Conservation (phyloP, 2,888 invertebrate species). For the Sarcophaga carnaria region DNA sequence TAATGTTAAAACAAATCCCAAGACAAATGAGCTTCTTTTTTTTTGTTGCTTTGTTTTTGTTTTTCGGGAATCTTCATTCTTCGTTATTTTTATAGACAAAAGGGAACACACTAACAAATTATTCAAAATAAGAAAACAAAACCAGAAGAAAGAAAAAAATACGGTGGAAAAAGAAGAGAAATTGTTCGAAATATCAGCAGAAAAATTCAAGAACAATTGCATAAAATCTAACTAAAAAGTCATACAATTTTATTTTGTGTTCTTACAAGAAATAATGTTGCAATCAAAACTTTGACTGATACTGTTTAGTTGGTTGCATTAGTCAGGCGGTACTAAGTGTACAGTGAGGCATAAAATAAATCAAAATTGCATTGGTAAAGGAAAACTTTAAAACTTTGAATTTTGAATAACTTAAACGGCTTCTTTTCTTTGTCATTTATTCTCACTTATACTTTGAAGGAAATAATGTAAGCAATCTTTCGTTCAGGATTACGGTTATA, state of each 20-base stretch:
- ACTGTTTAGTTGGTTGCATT: neutral
- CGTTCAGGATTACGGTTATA: no score
- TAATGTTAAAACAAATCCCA: conserved; percentile 70
- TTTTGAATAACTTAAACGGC: no score
- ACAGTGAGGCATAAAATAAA: neutral
- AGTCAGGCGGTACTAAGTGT: neutral
- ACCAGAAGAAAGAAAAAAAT: neutral
- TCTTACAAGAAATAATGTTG: conserved; percentile 9
- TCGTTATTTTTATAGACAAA: conserved; percentile 29
- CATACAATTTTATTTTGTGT: conserved; percentile 32
- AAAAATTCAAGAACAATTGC: conserved; percentile 52
- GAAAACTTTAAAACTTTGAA: no score
- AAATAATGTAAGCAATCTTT: no score
- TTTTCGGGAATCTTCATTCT: neutral
- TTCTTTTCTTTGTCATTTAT: no score
- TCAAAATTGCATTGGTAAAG: no score
- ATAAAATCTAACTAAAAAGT: conserved; percentile 54
- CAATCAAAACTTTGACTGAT: neutral
- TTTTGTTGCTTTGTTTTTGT: neutral
- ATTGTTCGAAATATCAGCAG: neutral
- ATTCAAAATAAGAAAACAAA: conserved; percentile 50
- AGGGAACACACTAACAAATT: conserved; percentile 35
- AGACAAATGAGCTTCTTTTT: conserved; percentile 66
- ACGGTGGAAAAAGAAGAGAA: neutral
- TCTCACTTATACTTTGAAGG: no score